Conservation (phyloP, 2,888 invertebrate species). For the Xestia sexstrigata region DNA sequence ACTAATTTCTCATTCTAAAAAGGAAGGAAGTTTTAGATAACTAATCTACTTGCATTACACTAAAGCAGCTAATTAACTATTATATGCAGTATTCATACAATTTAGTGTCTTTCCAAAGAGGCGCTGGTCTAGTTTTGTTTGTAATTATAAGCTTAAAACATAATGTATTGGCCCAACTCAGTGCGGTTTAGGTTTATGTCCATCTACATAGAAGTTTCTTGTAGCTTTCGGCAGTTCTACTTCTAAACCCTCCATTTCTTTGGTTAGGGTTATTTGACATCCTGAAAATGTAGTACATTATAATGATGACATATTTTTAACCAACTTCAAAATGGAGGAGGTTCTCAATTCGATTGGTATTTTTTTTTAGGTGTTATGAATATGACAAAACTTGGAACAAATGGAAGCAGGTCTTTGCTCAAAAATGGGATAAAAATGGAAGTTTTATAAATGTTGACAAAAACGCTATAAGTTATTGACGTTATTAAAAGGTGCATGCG, state of each 20-base stretch:
- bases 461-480: background rate
- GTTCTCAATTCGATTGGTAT: no score
- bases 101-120: background rate
- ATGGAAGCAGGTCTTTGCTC: background rate
- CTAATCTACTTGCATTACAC: background rate
- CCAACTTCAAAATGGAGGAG: no score
- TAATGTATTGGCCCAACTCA: conserved; percentile 80
- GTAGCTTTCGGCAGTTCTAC: conserved; percentile 96
- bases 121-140: conserved; percentile 9
- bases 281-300: conserved; percentile 86
- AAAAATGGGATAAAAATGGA: background rate
- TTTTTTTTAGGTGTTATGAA: background rate
- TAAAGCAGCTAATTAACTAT: background rate
- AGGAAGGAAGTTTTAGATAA: no score
- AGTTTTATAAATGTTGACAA: background rate
- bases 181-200: conserved; percentile 98
- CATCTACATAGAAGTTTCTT: conserved; percentile 99
- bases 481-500: background rate
- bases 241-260: conserved; percentile 96
- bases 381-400: background rate
- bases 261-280: conserved; percentile 97
- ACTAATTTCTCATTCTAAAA: background rate
- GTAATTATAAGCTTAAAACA: conserved; percentile 4
- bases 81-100: no score
- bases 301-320: background rate